phyloP scores from a whole-genome alignment of 1,140 invertebrate species.

The Drosophila navojoa region DNA sequence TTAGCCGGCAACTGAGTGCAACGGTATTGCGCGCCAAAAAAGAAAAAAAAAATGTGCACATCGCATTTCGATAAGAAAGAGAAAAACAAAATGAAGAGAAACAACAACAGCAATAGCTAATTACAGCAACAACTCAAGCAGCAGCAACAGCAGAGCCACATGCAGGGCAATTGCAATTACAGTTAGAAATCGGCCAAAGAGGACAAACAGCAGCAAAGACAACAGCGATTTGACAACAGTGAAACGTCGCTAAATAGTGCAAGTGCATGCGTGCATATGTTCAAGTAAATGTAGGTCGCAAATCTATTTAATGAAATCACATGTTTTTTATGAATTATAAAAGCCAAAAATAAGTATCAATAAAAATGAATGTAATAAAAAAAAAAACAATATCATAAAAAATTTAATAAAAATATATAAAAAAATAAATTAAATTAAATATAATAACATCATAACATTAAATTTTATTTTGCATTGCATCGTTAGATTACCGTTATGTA shows the following conservation, averaged over 20 bases:
- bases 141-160: no score
- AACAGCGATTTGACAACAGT: conserved; percentile 13
- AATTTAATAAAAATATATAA: no score
- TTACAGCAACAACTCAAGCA: conserved; percentile 9
- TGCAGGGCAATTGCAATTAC: conserved; percentile 29
- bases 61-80: conserved; percentile 11
- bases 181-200: conserved; percentile 25
- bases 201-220: conserved; percentile 5
- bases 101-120: conserved; percentile 10
- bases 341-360: no score
- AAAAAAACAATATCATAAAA: no score
- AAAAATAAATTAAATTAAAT: no score
- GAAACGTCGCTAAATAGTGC: conserved; percentile 5
- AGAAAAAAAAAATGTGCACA: conserved; percentile 11
- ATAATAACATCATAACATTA: no score
- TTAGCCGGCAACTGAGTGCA: conserved; percentile 35
- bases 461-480: no score
- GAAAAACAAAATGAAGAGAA: not conserved
- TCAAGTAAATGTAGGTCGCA: not conserved
- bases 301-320: not conserved
- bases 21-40: conserved; percentile 39
- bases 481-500: no score
- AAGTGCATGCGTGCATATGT: conserved; percentile 7
- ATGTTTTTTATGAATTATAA: no score
- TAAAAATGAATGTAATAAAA: no score